These are phyloP conservation scores for Paracentrotus lividus DNA, from an alignment of 53 echinoderm and acorn worm genomes.

Conservation along the genomic window DNA sequence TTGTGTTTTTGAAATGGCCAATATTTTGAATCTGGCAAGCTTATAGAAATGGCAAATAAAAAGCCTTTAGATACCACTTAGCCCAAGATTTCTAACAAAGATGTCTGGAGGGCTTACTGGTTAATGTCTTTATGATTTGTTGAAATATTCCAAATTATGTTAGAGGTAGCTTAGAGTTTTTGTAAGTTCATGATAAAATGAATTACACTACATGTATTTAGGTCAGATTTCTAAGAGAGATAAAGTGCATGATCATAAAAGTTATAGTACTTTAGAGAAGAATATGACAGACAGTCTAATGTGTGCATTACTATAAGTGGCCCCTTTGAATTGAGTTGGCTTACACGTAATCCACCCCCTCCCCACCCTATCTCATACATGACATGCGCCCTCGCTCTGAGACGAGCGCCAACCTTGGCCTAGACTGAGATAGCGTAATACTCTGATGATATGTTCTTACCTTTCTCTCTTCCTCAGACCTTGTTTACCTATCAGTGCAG, in stretches of 20 bases:
- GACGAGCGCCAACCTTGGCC: conserved; percentile 54
- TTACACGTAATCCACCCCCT: conserved; percentile 42
- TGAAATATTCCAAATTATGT: background rate
- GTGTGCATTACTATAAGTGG: background rate
- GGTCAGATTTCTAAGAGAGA: conserved; percentile 55
- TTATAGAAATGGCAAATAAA: background rate
- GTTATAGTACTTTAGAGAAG: background rate
- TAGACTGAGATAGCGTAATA: conserved; percentile 43
- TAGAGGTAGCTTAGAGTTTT: background rate
- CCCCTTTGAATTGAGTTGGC: conserved; percentile 9
- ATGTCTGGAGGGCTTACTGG: background rate
- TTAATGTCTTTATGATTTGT: background rate
- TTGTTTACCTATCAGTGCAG: conserved; percentile 7
- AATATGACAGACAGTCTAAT: background rate
- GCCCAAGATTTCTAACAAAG: background rate
- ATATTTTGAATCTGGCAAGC: background rate
- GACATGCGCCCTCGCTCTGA: conserved; percentile 12
- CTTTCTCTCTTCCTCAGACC: conserved; percentile 44
- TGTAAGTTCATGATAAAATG: background rate
- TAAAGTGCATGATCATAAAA: background rate
- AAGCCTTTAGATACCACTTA: background rate
- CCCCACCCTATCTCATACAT: conserved; percentile 30
- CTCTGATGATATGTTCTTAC: conserved; percentile 56
- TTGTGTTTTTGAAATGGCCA: too few relatives aligned
- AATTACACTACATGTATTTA: conserved; percentile 6